Conservation (phyloP, 2,113 vertebrate genomes). For the Halichoerus grypus region DNA sequence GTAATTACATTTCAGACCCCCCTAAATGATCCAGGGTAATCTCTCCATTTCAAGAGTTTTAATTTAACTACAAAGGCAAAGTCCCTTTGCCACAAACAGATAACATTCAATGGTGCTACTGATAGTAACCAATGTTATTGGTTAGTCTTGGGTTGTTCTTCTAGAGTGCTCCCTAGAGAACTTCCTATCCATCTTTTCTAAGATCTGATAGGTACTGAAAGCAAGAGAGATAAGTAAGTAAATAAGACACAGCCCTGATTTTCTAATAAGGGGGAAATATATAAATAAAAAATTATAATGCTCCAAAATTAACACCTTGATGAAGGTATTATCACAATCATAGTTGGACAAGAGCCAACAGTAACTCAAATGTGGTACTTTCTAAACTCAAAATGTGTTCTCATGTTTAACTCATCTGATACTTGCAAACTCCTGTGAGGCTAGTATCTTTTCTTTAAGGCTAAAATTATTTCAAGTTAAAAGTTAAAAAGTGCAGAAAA, state of each 20-base stretch:
- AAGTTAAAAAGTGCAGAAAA: background rate
- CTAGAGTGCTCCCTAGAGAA: background rate
- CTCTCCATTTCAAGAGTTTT: background rate
- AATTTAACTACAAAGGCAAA: background rate
- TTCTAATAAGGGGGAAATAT: background rate
- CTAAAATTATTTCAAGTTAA: slow-evolving; percentile 17
- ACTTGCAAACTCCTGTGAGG: background rate
- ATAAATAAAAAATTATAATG: background rate
- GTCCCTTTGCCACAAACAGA: background rate
- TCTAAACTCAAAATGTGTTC: slow-evolving; percentile 27
- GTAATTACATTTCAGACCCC: background rate
- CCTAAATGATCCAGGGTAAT: background rate
- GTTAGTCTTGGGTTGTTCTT: background rate
- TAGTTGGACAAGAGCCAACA: background rate
- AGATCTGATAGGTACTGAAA: background rate
- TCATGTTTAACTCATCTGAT: slow-evolving; percentile 52
- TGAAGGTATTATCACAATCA: background rate
- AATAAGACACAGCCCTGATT: background rate
- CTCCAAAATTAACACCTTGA: background rate
- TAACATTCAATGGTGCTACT: background rate
- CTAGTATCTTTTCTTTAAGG: background rate
- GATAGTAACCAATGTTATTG: background rate
- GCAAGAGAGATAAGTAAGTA: background rate
- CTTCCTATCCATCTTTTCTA: background rate
- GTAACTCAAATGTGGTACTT: background rate